These are phyloP conservation scores for Ardeotis arabs DNA, from an alignment of 2,113 vertebrate genomes.

Conservation along the genomic window DNA sequence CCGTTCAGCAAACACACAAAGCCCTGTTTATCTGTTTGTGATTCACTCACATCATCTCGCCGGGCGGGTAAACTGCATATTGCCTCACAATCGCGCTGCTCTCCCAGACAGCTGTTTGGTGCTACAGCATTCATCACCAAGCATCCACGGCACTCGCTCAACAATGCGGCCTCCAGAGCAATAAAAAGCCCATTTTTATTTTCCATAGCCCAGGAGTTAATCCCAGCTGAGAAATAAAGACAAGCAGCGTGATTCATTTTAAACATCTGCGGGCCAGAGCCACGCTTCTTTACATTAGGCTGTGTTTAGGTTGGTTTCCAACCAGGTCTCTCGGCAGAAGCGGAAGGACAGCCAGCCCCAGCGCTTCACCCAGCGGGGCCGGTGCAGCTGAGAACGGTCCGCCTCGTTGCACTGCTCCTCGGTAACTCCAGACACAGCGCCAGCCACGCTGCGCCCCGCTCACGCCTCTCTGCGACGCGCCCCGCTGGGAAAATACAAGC, in stretches of 20 bases:
- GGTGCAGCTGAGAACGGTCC: not conserved
- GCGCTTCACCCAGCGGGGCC: not conserved
- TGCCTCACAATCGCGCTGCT: not conserved
- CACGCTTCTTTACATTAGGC: not conserved
- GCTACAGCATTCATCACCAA: not conserved
- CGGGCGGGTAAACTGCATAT: not conserved
- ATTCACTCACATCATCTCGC: not conserved
- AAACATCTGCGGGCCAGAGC: constrained; percentile 36
- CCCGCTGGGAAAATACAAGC: not conserved
- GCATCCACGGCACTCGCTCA: not conserved
- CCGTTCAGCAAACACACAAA: not conserved
- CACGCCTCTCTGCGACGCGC: fast-evolving
- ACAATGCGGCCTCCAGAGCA: not conserved
- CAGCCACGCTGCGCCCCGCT: not conserved
- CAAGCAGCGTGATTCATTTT: constrained; percentile 4
- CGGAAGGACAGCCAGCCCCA: not conserved
- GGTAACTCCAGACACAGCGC: not conserved
- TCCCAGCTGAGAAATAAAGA: constrained; percentile 38
- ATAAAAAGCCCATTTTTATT: constrained; percentile 9
- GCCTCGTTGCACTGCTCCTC: not conserved
- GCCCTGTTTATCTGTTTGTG: not conserved
- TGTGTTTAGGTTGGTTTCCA: not conserved
- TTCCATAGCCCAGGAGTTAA: constrained; percentile 1
- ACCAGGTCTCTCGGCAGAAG: not conserved
- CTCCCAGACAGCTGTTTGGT: constrained; percentile 15